Base-by-base conservation (phyloP, 2,888 invertebrate genomes). In the Psylliodes chrysocephalus region DNA sequence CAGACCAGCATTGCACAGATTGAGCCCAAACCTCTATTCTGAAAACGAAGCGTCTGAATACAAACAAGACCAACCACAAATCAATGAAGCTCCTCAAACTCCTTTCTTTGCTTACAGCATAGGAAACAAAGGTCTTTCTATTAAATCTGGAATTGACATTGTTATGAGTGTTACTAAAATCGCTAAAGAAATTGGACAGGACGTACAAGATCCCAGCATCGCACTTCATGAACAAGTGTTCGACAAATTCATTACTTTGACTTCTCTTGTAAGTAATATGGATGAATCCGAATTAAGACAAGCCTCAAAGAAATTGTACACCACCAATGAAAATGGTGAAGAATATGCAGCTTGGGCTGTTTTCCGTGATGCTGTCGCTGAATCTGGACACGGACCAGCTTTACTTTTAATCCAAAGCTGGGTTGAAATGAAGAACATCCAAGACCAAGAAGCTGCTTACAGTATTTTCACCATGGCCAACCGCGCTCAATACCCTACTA, bases 301-400 rank as follows among this genome's bases (percentile, higher is more conserved):
- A 72, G 84, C 84, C 10, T 85, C 85, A 65, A 82, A 83, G 33
- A 80, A 83, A 69, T 81, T 90, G 54, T 87, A 87, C 79, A 73
- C 69, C 49, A 77, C 81, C 54, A 75, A 78, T 42, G 61, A 75
- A 30, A 68, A 80, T 35, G 77, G 73, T 17, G 65, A 70, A n/a
- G 75, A 79, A 14, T 73, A 79, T 52, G 83, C 85, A 49, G 84
- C 86, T 74, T 90, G 90, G 89, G 84, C 82, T 78, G 84, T 86
- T n/a, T 88, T 84, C 81, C 87, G 89, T 49, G 91, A 90, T 72
- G 89, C 89, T 18, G 84, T 90, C 1, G 84, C 86, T 10, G 86
- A 90, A 79, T 84, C 88, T 18, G 91, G 91, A 56, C 91, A 90
- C 14, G 86, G 87, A 44, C 90, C 91, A 1, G 88, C 91, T 47